Evolutionary conservation across 53 echinoderm and acorn worm genomes (phyloP), one percentile per base, ranked within the genome.

Genomic region (Antedon mediterranea): DNA sequence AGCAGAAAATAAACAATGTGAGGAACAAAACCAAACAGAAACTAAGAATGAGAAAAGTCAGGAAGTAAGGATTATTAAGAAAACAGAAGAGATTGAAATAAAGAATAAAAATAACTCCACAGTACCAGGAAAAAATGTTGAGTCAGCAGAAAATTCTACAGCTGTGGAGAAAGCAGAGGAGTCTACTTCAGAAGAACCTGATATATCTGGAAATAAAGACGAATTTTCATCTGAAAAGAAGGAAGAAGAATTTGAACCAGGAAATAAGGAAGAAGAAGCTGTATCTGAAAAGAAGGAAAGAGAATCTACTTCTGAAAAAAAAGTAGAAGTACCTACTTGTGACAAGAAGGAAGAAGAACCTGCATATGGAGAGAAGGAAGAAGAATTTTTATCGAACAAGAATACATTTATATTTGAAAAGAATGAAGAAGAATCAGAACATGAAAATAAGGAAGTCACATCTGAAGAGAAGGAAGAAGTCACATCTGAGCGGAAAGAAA

Each of bases 241-340:
- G 5, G 30, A 15, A 74, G 75, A 28, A 30, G 75, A 18, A 31
- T 1, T 31, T 11, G 75, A 28, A 37, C 11, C 37, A 20, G 75
- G 9, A 31, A 31, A 74, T 7, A 26, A 31, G 28, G 26, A 13
- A 9, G 76, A 33, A 2, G 76, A 31, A 5, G 43, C 43, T 13
- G 8, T 30, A n/a, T 6, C 75, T 76, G 76, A 43, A 76, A 31
- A 75, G 73, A 80, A 76, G 43, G 18, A 76, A 76, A 37, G 80
- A 43, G 81, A 81, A 32, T 26, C 3, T 0, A 28, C 72, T 32
- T 29, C 75, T 73, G 76, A 57, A 57, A 26, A 18, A 15, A 57
- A 57, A 57, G 1, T 26, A 11, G 57, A 57, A 57, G 57, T 29
- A 32, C 14, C 57, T 57, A 1, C 57, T 18, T 57, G 15, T 15